Conservation (phyloP, 2,888 invertebrate genomes). For the Brachycybe producta region DNA sequence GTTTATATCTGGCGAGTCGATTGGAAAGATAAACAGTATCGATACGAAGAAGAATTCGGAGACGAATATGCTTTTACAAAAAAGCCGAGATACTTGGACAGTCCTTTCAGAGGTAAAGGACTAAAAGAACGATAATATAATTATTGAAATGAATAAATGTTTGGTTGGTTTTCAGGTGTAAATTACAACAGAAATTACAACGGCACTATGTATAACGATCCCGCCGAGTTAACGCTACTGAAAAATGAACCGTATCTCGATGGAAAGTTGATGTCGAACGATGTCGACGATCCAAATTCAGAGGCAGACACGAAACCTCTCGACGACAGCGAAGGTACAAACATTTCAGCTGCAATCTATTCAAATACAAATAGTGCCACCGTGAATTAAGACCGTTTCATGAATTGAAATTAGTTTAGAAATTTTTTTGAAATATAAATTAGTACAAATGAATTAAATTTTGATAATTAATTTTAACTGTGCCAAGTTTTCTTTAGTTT, state of each 20-base stretch:
- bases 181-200: conserved; percentile 4
- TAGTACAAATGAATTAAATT: no score
- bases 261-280: background rate
- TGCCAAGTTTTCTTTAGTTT: no score
- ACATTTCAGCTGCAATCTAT: no score
- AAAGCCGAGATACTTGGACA: conserved; percentile 4
- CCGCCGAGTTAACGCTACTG: conserved; percentile 2
- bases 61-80: conserved; percentile 38
- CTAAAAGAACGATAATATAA: background rate
- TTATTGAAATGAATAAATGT: background rate
- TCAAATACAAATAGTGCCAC: no score
- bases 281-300: conserved; percentile 10
- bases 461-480: no score
- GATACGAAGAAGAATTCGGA: conserved; percentile 48
- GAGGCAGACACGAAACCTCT: conserved; percentile 15
- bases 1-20: conserved; percentile 66
- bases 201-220: conserved; percentile 2
- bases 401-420: background rate
- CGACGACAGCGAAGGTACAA: conserved; percentile 11
- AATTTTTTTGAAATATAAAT: background rate
- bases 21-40: conserved; percentile 54
- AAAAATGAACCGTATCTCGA: background rate
- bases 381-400: background rate
- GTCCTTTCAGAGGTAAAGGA: background rate
- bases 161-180: background rate